phyloP scores from a whole-genome alignment of 2,888 invertebrate genomes.

The Tipula helvola region DNA sequence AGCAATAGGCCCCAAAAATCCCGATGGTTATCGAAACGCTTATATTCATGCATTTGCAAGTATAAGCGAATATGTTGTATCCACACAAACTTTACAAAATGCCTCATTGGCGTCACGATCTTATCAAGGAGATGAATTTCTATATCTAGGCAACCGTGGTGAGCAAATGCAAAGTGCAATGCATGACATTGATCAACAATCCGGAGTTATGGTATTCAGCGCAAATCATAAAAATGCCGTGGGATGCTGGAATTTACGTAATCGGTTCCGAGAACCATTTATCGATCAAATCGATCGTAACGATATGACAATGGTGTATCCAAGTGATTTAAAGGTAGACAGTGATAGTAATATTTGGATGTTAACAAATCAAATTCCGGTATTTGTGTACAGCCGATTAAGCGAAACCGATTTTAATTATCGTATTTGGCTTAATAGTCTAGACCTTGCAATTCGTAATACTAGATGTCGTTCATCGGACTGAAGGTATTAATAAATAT shows the following conservation, averaged over 20 bases:
- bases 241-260: conserved; percentile 59
- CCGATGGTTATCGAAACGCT: conserved; percentile 11
- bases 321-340: conserved; percentile 9
- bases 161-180: conserved; percentile 52
- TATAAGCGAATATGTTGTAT: conserved; percentile 48
- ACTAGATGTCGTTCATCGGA: conserved; percentile 30
- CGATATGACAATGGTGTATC: not conserved
- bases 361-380: conserved; percentile 46
- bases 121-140: conserved; percentile 41
- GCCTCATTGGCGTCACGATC: conserved; percentile 39
- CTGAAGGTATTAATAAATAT: conserved; percentile 17
- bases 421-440: conserved; percentile 38
- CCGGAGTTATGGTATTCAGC: conserved; percentile 53
- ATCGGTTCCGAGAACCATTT: conserved; percentile 31
- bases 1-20: conserved; percentile 41
- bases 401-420: conserved; percentile 50
- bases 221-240: conserved; percentile 58
- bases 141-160: conserved; percentile 53
- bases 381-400: conserved; percentile 26
- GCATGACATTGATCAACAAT: conserved; percentile 47
- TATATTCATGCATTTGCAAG: not conserved
- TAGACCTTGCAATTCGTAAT: not conserved
- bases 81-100: conserved; percentile 47
- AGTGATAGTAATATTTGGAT: conserved; percentile 11
- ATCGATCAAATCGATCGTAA: conserved; percentile 22